Conservation (phyloP, 2,113 vertebrate species). For the Ceuthmochares aereus region DNA sequence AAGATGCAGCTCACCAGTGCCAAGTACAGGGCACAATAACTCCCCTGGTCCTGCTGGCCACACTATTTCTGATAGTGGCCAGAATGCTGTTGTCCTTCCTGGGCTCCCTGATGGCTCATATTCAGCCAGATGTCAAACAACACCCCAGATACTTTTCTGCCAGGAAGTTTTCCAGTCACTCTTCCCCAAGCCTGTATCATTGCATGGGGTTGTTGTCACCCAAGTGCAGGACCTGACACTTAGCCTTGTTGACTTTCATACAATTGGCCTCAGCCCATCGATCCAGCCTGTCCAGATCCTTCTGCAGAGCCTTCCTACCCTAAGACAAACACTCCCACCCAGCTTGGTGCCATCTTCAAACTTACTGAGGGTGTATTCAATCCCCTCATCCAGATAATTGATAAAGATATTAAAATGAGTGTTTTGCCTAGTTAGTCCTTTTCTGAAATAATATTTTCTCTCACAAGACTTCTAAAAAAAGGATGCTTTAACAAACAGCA, state of each 20-base stretch:
- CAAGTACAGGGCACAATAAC: accelerated
- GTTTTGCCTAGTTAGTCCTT: background rate
- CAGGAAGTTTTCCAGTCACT: background rate
- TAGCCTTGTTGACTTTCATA: background rate
- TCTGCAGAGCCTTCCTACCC: background rate
- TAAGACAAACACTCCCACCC: background rate
- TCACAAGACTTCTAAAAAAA: background rate
- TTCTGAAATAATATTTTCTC: background rate
- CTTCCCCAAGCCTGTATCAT: background rate
- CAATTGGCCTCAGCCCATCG: background rate
- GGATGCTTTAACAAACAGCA: background rate
- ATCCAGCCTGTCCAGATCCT: background rate
- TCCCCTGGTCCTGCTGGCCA: background rate
- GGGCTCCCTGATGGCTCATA: background rate
- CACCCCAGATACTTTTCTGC: background rate
- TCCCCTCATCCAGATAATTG: background rate
- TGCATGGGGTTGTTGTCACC: background rate
- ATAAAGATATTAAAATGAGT: background rate
- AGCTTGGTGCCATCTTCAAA: background rate
- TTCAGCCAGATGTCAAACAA: background rate
- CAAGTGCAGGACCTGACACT: background rate
- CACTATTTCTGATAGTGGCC: background rate
- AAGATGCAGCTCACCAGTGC: background rate
- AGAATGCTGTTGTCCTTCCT: background rate
- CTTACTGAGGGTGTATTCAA: background rate